Conservation (phyloP, 2,888 invertebrate genomes). For the Heliconius aoede region DNA sequence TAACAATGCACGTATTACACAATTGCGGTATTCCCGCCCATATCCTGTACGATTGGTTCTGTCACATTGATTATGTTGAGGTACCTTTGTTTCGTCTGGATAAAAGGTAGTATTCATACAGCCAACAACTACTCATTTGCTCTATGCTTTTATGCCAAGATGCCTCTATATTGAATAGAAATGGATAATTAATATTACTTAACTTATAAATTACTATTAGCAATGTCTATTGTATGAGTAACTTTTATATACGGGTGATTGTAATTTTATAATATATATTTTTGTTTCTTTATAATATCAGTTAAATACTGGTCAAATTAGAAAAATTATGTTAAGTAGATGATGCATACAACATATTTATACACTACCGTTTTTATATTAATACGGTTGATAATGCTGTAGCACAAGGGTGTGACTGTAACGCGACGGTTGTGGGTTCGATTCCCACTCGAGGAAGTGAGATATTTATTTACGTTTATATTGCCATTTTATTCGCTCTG, state of each 20-base stretch:
- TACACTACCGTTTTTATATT: too few relatives aligned
- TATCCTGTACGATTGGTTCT: slow-evolving; percentile 27
- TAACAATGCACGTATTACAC: slow-evolving; percentile 22
- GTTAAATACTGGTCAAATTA: too few relatives aligned
- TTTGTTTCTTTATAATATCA: not conserved
- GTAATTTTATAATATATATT: not conserved
- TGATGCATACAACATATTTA: too few relatives aligned
- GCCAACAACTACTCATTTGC: slow-evolving; percentile 35
- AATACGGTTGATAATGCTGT: too few relatives aligned
- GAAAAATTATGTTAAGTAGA: too few relatives aligned
- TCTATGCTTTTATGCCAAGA: slow-evolving; percentile 10
- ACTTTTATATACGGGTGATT: not conserved
- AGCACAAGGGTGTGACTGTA: too few relatives aligned
- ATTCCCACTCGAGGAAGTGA: too few relatives aligned
- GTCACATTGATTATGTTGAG: slow-evolving; percentile 33
- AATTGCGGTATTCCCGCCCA: slow-evolving; percentile 24
- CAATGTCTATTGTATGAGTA: not conserved
- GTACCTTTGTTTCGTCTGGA: slow-evolving; percentile 27
- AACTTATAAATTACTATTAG: not conserved
- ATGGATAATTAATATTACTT: slow-evolving; percentile 4
- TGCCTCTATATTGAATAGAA: slow-evolving; percentile 3
- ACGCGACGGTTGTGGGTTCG: too few relatives aligned
- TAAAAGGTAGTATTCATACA: slow-evolving; percentile 18
- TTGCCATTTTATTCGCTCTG: too few relatives aligned
- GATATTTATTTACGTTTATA: too few relatives aligned